Evolutionary conservation across 2,113 vertebrate genomes (phyloP).

Genomic region (Malurus melanocephalus): DNA sequence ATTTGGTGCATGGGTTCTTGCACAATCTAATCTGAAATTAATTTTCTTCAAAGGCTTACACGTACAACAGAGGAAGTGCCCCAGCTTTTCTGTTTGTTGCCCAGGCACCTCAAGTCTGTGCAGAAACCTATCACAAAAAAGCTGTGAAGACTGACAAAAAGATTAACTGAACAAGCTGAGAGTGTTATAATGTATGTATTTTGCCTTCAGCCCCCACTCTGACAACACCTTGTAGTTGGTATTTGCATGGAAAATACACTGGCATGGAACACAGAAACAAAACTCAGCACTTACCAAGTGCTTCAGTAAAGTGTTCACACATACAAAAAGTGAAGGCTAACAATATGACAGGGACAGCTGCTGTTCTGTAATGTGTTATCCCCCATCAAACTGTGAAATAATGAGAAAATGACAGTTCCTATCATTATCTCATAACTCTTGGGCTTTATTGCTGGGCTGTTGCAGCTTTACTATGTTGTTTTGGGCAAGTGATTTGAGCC

Average conservation of each 20-base stretch:
- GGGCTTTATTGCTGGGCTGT: neutral
- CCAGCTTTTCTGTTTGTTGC: neutral
- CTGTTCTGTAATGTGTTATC: neutral
- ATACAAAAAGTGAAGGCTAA: neutral
- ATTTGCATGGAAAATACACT: neutral
- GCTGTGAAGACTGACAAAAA: neutral
- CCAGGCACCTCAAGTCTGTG: neutral
- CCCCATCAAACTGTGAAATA: slow-evolving; percentile 20
- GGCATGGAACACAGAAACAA: neutral
- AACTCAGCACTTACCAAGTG: neutral
- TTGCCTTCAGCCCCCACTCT: neutral
- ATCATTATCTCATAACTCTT: neutral
- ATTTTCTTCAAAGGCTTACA: neutral
- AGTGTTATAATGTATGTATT: neutral
- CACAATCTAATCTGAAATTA: neutral
- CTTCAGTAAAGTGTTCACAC: neutral
- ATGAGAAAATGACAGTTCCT: slow-evolving; percentile 14
- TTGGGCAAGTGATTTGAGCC: neutral
- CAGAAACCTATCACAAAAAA: neutral
- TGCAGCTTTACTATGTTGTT: neutral
- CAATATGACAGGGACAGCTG: slow-evolving; percentile 9
- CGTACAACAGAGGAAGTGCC: neutral
- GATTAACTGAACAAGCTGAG: neutral
- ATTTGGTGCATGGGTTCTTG: neutral
- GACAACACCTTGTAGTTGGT: neutral